Conservation (phyloP, 2,888 invertebrate species). For the Diachrysia chrysitis region DNA sequence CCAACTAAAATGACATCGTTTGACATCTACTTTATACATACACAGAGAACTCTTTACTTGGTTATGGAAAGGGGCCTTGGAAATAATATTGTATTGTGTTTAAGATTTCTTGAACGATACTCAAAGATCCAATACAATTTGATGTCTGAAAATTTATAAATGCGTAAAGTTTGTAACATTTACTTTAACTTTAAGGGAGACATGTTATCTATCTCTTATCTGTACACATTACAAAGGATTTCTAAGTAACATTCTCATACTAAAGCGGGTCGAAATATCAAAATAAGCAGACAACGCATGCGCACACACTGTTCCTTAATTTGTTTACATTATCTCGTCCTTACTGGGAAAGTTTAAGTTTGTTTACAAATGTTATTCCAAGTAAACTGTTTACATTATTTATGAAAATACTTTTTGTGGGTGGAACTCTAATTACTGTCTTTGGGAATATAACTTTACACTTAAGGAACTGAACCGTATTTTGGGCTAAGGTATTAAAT, state of each 20-base stretch:
- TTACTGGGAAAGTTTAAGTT: constrained; percentile 55
- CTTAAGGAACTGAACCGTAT: background rate
- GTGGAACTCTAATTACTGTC: background rate
- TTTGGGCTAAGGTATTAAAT: constrained; percentile 2
- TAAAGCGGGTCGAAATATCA: constrained; percentile 49
- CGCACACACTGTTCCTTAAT: constrained; percentile 44
- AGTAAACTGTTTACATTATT: constrained; percentile 19
- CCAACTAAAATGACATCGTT: too few species aligned
- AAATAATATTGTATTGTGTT: background rate
- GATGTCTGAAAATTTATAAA: constrained; percentile 7
- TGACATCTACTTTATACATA: too few species aligned
- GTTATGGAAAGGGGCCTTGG: background rate
- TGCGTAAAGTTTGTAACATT: constrained; percentile 9
- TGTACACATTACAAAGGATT: constrained; percentile 41
- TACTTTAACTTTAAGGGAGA: constrained; percentile 17
- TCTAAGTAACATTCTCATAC: constrained; percentile 44
- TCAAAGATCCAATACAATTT: background rate
- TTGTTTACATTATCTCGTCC: constrained; percentile 55
- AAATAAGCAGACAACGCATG: constrained; percentile 56
- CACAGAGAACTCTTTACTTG: too few species aligned
- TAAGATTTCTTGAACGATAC: background rate
- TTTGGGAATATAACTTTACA: constrained; percentile 6
- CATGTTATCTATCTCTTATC: constrained; percentile 39
- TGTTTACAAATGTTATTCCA: constrained; percentile 45
- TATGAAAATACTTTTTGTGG: constrained; percentile 11